Percentiles rank a stretch among this genome's conserved stretches.
phyloP scores from a whole-genome alignment of 2,888 invertebrate genomes.

The Charanyca ferruginea region DNA sequence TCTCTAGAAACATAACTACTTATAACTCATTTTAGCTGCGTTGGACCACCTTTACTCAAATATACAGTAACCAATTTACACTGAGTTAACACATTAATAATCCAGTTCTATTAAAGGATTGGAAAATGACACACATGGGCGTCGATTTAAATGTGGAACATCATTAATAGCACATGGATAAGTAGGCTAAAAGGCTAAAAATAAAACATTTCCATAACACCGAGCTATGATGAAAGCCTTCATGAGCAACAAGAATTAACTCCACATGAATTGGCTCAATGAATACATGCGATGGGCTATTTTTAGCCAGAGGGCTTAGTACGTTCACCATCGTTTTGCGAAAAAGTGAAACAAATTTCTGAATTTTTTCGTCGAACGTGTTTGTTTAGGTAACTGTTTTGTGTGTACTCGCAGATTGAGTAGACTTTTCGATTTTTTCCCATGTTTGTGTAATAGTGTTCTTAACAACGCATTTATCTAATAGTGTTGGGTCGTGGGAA shows the following conservation, averaged over 20 bases:
- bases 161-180: constrained; percentile 9
- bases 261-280: constrained; percentile 65
- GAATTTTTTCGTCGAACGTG: constrained; percentile 31
- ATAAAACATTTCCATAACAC: constrained; percentile 62
- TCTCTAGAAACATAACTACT: too few relatives aligned
- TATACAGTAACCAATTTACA: background rate
- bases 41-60: too few relatives aligned
- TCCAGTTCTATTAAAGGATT: constrained; percentile 1
- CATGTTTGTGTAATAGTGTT: constrained; percentile 36
- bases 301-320: constrained; percentile 69
- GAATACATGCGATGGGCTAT: constrained; percentile 66
- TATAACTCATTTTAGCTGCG: too few relatives aligned
- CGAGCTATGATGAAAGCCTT: constrained; percentile 60
- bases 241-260: constrained; percentile 58
- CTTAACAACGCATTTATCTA: constrained; percentile 19
- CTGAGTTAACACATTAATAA: too few relatives aligned
- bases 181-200: constrained; percentile 36
- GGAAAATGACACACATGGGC: background rate
- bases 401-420: constrained; percentile 46
- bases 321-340: constrained; percentile 60
- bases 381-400: constrained; percentile 61
- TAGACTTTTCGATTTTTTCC: constrained; percentile 26
- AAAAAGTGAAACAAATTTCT: constrained; percentile 63
- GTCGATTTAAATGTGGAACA: constrained; percentile 14
- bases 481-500: background rate